These are phyloP conservation scores for Melanostoma scalare DNA, from an alignment of 2,888 invertebrate genomes.

Conservation along the genomic window DNA sequence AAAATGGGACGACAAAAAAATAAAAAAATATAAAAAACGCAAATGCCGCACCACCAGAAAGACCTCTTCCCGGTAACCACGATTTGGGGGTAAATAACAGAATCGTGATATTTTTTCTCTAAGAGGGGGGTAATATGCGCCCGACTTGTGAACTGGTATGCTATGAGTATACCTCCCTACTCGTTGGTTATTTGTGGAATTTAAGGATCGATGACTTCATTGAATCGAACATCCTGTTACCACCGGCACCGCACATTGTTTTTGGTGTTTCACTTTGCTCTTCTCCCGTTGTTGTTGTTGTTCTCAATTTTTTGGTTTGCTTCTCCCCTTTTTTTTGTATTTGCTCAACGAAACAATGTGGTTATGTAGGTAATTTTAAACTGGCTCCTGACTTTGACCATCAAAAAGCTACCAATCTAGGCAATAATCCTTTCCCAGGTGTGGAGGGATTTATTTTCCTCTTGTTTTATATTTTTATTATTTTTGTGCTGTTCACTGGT, in stretches of 20 bases:
- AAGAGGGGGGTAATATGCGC: slow-evolving; percentile 32
- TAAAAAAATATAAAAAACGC: slow-evolving; percentile 31
- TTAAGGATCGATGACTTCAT: slow-evolving; percentile 72
- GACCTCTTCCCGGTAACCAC: slow-evolving; percentile 63
- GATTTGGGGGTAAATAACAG: slow-evolving; percentile 67
- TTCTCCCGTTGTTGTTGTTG: slow-evolving; percentile 16
- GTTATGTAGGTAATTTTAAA: slow-evolving; percentile 58
- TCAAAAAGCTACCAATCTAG: slow-evolving; percentile 61
- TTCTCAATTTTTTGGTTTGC: slow-evolving; percentile 5
- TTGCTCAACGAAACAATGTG: neutral
- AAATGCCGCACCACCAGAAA: slow-evolving; percentile 43
- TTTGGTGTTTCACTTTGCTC: slow-evolving; percentile 40
- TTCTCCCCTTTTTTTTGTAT: neutral
- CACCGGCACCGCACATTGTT: slow-evolving; percentile 41
- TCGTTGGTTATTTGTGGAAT: slow-evolving; percentile 58
- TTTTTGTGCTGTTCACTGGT: slow-evolving; percentile 8
- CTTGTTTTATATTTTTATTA: neutral
- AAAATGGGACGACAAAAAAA: slow-evolving; percentile 39
- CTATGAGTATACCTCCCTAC: neutral
- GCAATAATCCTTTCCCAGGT: slow-evolving; percentile 64
- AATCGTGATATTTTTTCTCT: slow-evolving; percentile 41
- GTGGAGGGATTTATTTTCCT: slow-evolving; percentile 42
- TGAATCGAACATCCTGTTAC: slow-evolving; percentile 72
- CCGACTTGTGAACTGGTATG: slow-evolving; percentile 10
- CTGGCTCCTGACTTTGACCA: slow-evolving; percentile 68